phyloP scores from a whole-genome alignment of 2,113 vertebrate genomes.

The Syngnathus typhle region DNA sequence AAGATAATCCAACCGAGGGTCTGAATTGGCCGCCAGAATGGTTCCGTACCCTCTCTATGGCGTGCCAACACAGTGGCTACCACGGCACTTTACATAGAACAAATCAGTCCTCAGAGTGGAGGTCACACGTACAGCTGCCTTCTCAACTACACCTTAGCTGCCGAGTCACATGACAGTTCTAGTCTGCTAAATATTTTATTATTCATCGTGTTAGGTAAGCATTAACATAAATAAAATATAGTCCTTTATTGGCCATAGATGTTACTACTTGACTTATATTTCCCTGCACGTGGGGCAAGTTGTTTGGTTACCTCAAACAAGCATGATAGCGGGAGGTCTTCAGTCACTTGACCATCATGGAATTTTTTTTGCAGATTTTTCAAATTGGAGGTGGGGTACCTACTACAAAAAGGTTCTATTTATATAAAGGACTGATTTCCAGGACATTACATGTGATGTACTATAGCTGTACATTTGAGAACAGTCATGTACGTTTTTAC shows the following conservation, averaged over 20 bases:
- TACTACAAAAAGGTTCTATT: too few relatives aligned
- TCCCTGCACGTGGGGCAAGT: not conserved
- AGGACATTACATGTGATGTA: too few relatives aligned
- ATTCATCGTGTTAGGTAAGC: not conserved
- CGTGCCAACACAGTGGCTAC: constrained; percentile 35
- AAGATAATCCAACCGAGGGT: constrained; percentile 40
- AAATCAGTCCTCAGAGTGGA: constrained; percentile 50
- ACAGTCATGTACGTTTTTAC: too few relatives aligned
- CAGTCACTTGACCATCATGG: too few relatives aligned
- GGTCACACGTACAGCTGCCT: constrained; percentile 44
- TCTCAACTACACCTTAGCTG: constrained; percentile 51
- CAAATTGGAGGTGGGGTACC: too few relatives aligned
- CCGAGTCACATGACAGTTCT: constrained; percentile 25
- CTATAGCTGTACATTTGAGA: too few relatives aligned
- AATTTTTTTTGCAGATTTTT: too few relatives aligned
- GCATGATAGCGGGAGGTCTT: too few relatives aligned
- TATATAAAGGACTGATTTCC: too few relatives aligned
- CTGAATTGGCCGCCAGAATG: constrained; percentile 59
- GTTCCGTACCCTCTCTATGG: constrained; percentile 52
- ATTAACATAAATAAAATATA: not conserved
- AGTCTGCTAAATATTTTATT: constrained; percentile 17
- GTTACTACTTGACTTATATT: not conserved
- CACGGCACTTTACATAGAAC: constrained; percentile 45
- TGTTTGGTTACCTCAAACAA: too few relatives aligned
- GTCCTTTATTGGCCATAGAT: not conserved